These are phyloP conservation scores for Crotophaga sulcirostris DNA, from an alignment of 2,113 vertebrate genomes.

Conservation along the genomic window DNA sequence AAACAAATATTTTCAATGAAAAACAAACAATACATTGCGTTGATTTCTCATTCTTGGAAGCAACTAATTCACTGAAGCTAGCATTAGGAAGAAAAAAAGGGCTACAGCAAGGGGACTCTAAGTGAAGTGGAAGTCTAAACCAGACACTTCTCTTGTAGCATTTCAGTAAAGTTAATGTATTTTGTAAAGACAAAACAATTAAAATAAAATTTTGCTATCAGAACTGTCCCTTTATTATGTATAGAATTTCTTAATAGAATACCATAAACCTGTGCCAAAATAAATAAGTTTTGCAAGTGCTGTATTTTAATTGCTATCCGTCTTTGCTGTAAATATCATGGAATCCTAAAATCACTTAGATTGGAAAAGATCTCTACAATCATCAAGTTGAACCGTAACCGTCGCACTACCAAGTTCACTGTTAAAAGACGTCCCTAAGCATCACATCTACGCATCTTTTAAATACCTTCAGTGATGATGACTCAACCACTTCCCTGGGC, in stretches of 20 bases:
- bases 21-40: background rate
- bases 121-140: background rate
- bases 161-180: background rate
- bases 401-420: too few species aligned
- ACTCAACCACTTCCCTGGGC: too few species aligned
- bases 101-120: background rate
- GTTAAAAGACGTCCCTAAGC: too few species aligned
- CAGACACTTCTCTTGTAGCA: background rate
- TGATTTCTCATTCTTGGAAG: background rate
- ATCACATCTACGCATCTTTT: too few species aligned
- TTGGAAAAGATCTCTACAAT: too few species aligned
- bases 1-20: background rate
- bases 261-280: background rate
- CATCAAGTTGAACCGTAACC: too few species aligned
- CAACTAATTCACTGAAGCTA: background rate
- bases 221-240: background rate
- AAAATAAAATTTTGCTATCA: background rate
- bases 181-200: background rate
- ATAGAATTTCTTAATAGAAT: background rate
- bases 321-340: background rate
- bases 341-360: too few species aligned
- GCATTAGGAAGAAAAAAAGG: background rate
- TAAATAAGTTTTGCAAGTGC: background rate
- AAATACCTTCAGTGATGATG: too few species aligned
- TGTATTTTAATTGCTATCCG: background rate